Percentiles rank a stretch among this genome's conserved stretches.
phyloP scores from a whole-genome alignment of 2,888 invertebrate species.

The Alloscopus bannaensis region DNA sequence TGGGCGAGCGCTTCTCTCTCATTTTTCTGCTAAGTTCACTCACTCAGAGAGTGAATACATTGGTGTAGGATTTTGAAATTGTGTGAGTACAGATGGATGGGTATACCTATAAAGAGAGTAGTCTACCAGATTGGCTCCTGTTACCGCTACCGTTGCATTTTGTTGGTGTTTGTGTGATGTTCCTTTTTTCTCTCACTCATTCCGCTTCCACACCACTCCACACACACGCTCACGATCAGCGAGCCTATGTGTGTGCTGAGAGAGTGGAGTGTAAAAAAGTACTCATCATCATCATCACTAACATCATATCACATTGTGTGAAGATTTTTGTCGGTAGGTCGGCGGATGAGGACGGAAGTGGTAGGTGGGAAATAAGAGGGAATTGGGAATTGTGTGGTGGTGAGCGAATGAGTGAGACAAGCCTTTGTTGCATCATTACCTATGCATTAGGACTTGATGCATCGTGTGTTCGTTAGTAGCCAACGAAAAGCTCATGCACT shows the following conservation, averaged over 20 bases:
- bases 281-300: slow-evolving; percentile 14
- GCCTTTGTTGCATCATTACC: slow-evolving; percentile 27
- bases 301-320: slow-evolving; percentile 48
- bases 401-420: slow-evolving; percentile 32
- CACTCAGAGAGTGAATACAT: slow-evolving; percentile 6
- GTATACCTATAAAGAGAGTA: background rate
- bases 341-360: slow-evolving; percentile 63
- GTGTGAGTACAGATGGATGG: slow-evolving; percentile 13
- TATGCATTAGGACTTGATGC: too few species aligned
- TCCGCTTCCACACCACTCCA: background rate
- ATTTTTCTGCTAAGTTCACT: slow-evolving; percentile 54
- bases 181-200: too few species aligned
- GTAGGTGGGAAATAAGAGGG: slow-evolving; percentile 65
- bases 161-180: slow-evolving; percentile 35
- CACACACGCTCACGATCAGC: too few species aligned
- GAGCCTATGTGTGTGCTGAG: too few species aligned
- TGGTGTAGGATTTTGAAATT: slow-evolving; percentile 16
- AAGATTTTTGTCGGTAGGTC: slow-evolving; percentile 64
- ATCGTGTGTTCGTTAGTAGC: too few species aligned
- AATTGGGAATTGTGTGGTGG: slow-evolving; percentile 54
- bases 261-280: background rate
- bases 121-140: slow-evolving; percentile 36
- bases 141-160: slow-evolving; percentile 49
- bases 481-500: too few species aligned
- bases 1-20: slow-evolving; percentile 36